phyloP scores from a whole-genome alignment of 2,888 invertebrate genomes.

The Leptinotarsa haldemani region DNA sequence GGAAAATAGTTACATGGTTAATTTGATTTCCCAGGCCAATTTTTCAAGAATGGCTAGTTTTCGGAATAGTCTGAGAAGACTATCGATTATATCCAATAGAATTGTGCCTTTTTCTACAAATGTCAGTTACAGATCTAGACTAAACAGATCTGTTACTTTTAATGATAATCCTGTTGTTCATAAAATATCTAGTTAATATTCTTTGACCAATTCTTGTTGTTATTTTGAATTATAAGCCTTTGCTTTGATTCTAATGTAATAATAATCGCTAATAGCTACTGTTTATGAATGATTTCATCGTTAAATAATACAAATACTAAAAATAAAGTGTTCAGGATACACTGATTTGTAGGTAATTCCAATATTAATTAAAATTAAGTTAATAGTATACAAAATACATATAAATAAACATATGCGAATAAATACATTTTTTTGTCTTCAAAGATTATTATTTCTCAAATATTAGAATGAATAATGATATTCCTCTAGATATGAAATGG shows the following conservation, averaged over 20 bases:
- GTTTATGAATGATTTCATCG: neutral
- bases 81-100: constrained; percentile 51
- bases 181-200: constrained; percentile 46
- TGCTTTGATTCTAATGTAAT: too few relatives aligned
- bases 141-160: constrained; percentile 56
- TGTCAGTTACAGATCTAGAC: constrained; percentile 28
- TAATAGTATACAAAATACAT: too few relatives aligned
- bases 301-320: neutral
- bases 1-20: constrained; percentile 49
- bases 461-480: too few relatives aligned
- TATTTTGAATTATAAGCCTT: neutral
- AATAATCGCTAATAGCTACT: too few relatives aligned
- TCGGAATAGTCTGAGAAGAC: constrained; percentile 55
- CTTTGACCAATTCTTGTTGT: neutral
- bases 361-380: too few relatives aligned
- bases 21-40: constrained; percentile 50
- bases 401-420: too few relatives aligned
- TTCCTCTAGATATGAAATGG: too few relatives aligned
- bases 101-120: constrained; percentile 41
- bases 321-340: too few relatives aligned
- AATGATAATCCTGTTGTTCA: constrained; percentile 57
- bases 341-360: too few relatives aligned
- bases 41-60: constrained; percentile 55
- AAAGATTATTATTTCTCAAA: too few relatives aligned
- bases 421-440: too few relatives aligned